These are phyloP conservation scores for Tachypleus tridentatus DNA, from an alignment of 1,140 invertebrate species.

Conservation along the genomic window DNA sequence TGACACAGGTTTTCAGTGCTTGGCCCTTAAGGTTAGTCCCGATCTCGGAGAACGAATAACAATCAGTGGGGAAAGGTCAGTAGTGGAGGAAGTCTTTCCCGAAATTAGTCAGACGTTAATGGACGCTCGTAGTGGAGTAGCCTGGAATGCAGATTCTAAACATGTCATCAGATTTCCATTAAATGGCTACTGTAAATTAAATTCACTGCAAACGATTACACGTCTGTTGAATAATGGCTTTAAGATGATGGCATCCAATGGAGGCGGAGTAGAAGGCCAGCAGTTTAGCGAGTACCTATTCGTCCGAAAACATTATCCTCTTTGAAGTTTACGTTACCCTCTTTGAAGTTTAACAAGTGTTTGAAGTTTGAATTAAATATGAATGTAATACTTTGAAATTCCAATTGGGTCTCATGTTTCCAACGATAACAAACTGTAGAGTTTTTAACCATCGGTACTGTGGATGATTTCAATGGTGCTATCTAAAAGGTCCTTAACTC, in stretches of 20 bases:
- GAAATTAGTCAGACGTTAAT: conserved; percentile 72
- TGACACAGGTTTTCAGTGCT: conserved; percentile 55
- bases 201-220: conserved; percentile 78
- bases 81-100: conserved; percentile 56
- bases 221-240: conserved; percentile 75
- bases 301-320: conserved; percentile 42
- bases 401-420: no score
- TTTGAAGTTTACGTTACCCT: conserved; percentile 6
- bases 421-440: no score
- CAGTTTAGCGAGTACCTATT: conserved; percentile 88
- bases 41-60: conserved; percentile 55
- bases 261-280: conserved; percentile 77
- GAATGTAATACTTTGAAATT: no score
- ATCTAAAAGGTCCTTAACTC: no score
- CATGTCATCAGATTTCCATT: conserved; percentile 80
- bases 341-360: no score
- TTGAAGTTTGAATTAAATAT: no score
- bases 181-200: conserved; percentile 84
- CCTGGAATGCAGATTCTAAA: conserved; percentile 68
- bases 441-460: no score
- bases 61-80: conserved; percentile 34
- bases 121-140: conserved; percentile 61
- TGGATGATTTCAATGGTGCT: no score
- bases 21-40: conserved; percentile 74
- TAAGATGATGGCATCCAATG: conserved; percentile 65